These are phyloP conservation scores for Napeogenes inachia DNA, from an alignment of 2,888 invertebrate genomes.

Conservation along the genomic window DNA sequence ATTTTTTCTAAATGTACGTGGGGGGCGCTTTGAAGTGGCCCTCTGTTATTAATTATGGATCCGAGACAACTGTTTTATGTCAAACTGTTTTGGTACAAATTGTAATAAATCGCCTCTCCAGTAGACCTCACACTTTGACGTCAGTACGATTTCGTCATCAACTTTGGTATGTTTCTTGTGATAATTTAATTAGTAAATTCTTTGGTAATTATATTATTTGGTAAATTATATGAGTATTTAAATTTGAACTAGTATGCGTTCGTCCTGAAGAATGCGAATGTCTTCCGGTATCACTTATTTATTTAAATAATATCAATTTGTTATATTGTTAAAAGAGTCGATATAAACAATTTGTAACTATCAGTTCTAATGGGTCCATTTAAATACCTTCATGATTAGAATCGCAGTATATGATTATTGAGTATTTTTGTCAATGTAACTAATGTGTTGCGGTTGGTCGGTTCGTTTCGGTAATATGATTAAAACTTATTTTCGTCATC, in stretches of 20 bases:
- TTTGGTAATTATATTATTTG: background rate
- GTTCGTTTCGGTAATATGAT: slow-evolving; percentile 45
- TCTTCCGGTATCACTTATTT: background rate
- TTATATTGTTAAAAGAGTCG: slow-evolving; percentile 20
- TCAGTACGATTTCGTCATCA: slow-evolving; percentile 59
- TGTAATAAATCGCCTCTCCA: slow-evolving; percentile 58
- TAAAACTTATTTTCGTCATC: slow-evolving; percentile 39
- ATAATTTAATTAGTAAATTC: background rate
- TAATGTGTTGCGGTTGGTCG: slow-evolving; percentile 62
- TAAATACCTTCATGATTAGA: slow-evolving; percentile 67
- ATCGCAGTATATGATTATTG: slow-evolving; percentile 61
- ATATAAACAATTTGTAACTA: slow-evolving; percentile 60
- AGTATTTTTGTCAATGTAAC: slow-evolving; percentile 53
- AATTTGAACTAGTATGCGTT: background rate
- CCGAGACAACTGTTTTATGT: slow-evolving; percentile 62
- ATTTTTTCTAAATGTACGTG: slow-evolving; percentile 54
- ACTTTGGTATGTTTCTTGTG: slow-evolving; percentile 13
- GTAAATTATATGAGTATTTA: background rate
- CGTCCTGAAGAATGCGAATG: too few species aligned
- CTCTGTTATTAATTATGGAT: slow-evolving; percentile 67
- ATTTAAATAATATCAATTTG: slow-evolving; percentile 11
- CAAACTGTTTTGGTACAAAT: slow-evolving; percentile 72
- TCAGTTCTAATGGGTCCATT: slow-evolving; percentile 71
- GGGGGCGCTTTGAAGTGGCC: slow-evolving; percentile 66
- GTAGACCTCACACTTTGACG: slow-evolving; percentile 68